A percentile compares a stretch with the other conserved stretches of the same genome.
Conservation (phyloP, 2,113 vertebrate species). For the Nerophis lumbriciformis region DNA sequence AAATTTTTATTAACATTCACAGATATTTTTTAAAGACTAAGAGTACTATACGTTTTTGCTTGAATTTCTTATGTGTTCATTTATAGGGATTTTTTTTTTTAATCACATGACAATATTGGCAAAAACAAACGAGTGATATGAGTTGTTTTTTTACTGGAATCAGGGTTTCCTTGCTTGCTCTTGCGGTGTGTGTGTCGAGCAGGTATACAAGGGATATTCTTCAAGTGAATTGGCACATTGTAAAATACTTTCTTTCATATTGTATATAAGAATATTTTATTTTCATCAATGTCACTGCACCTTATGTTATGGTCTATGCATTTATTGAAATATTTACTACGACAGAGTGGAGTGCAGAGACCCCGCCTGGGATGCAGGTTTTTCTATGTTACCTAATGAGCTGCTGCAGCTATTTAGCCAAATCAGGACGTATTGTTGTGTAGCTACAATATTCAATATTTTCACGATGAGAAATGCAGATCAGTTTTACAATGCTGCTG, state of each 20-base stretch:
- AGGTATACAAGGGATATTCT: conserved; percentile 59
- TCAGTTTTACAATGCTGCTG: conserved; percentile 46
- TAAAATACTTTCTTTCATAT: conserved; percentile 54
- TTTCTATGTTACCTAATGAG: conserved; percentile 33
- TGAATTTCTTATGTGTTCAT: conserved; percentile 43
- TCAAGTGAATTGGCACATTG: conserved; percentile 55
- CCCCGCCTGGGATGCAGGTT: conserved; percentile 37
- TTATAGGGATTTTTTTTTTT: conserved; percentile 35
- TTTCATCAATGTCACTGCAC: conserved; percentile 61
- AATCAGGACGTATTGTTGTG: conserved; percentile 59
- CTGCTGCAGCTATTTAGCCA: conserved; percentile 62
- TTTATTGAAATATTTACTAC: conserved; percentile 50
- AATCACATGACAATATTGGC: conserved; percentile 30
- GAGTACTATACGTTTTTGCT: conserved; percentile 46
- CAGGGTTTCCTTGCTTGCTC: conserved; percentile 51
- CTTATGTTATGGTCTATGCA: conserved; percentile 68
- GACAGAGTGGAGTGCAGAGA: conserved; percentile 22
- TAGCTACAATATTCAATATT: conserved; percentile 30
- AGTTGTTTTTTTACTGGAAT: conserved; percentile 47
- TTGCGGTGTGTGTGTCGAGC: conserved; percentile 45
- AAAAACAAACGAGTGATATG: conserved; percentile 31
- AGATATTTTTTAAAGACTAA: conserved; percentile 45
- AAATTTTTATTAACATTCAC: neutral
- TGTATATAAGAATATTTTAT: conserved; percentile 66
- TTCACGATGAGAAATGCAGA: conserved; percentile 32